These are phyloP conservation scores for Cyprinus carpio DNA, from an alignment of 2,113 vertebrate genomes.

Conservation along the genomic window DNA sequence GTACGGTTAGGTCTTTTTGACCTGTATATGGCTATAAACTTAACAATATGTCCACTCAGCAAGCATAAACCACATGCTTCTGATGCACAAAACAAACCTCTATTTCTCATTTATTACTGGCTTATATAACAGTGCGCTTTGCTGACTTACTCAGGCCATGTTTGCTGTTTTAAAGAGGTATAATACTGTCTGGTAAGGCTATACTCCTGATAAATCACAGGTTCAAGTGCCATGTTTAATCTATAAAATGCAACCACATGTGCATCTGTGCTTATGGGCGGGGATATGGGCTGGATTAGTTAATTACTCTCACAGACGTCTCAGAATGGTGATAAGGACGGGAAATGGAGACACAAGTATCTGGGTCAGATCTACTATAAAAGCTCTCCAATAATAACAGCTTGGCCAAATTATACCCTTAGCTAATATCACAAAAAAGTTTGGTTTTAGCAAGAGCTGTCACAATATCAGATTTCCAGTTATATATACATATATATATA, in stretches of 20 bases:
- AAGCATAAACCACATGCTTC: slow-evolving; percentile 37
- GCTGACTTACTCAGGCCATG: slow-evolving; percentile 35
- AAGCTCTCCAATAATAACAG: slow-evolving; percentile 41
- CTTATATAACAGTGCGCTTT: slow-evolving; percentile 38
- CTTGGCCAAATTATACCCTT: slow-evolving; percentile 29
- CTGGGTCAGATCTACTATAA: slow-evolving; percentile 44
- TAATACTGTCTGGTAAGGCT: background rate
- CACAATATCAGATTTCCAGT: too few species aligned
- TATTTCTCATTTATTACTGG: slow-evolving; percentile 49
- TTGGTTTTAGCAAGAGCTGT: too few species aligned
- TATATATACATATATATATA: too few species aligned
- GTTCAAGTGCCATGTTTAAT: slow-evolving; percentile 27
- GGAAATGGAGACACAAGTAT: slow-evolving; percentile 31
- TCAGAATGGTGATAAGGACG: slow-evolving; percentile 34
- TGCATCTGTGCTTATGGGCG: slow-evolving; percentile 8
- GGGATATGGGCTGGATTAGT: background rate
- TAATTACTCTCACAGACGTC: slow-evolving; percentile 26
- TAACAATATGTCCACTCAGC: slow-evolving; percentile 47
- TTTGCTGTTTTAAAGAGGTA: slow-evolving; percentile 23
- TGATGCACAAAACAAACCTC: slow-evolving; percentile 33
- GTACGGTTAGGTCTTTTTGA: slow-evolving; percentile 12
- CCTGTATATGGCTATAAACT: slow-evolving; percentile 26
- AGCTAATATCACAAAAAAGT: slow-evolving; percentile 15
- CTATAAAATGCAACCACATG: slow-evolving; percentile 42
- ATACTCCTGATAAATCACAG: slow-evolving; percentile 19